Evolutionary conservation across 37 sponge, comb jelly and placozoan species (phyloP), one percentile per base, ranked within the genome.

Genomic region (Oscarella lobularis): DNA sequence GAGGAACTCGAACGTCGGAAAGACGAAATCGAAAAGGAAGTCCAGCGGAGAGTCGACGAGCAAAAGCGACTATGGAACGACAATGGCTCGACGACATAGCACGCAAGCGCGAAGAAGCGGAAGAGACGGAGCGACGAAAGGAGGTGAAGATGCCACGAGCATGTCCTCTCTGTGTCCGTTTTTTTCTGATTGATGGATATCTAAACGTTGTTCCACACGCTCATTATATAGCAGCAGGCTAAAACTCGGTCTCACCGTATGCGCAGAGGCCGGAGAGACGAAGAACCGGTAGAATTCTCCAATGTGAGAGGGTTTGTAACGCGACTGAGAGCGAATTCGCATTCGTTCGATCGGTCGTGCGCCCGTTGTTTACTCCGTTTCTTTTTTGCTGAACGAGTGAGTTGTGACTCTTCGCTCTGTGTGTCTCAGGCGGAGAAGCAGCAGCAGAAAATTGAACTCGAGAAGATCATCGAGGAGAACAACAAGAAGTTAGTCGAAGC

Each of bases 11-110:
- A 9, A 9, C 9, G 60, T 27, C 60, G 60, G 14, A 48, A 20
- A 48, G 14, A 9, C 14, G 60, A 48, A 48, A 48, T 48, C 9
- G 60, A 48, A 48, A 20, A 9, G 60, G 60, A 48, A 48, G 60
- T 48, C 14, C 14, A 9, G 14, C 60, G 60, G 60, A 48, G 60
- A 20, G 60, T 48, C 60, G 60, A 48, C 14, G 60, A 48, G 74
- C 39, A 36, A 36, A 66, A n/a, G 41, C 80, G 79, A 41, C 85
- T 27, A 87, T 91, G 92, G 92, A 91, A 67, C 76, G 82, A 39
- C 85, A 85, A 66, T 74, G 89, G 82, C 38, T 90, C 35, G 84
- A 87, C 39, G 95, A 94, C 54, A 38, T 87, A 67, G 85, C 85
- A 74, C 68, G 83, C 35, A 89, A 90, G 77, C 74, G 38, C 27